Base-by-base conservation (phyloP, 2,113 vertebrate species). In the Oriolus oriolus region DNA sequence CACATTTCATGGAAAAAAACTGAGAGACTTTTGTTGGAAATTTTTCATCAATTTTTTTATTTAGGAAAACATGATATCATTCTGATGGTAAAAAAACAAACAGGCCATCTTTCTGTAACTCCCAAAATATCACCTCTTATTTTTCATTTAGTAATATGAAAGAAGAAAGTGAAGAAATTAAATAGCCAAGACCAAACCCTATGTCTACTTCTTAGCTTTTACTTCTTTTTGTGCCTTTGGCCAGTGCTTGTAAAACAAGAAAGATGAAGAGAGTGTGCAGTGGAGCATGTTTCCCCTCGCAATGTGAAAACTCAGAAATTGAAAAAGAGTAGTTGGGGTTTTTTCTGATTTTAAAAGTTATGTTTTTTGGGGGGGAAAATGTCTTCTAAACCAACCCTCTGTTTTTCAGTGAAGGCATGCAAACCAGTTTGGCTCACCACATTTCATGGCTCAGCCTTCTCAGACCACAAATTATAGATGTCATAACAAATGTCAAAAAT, bases 61-160 rank as follows among this genome's bases (percentile, higher is more conserved):
- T 97, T 96, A 90, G 96, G 96, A 96, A 97, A 96, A 90, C 50
- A 96, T 97, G 89, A 95, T 96, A 97, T 96, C 96, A 95, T 95
- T 92, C 89, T 84, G 86, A 95, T 95, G 89, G 91, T 84, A 95
- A 96, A 73, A 95, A 95, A 92, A 92, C 86, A 95, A 95, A 95
- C 69, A 71, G 52, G 77, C 84, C 84, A 96, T 64, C 73, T 96
- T 94, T 97, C 86, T 97, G 89, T 84, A 84, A 71, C 42, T 93
- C 80, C 44, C 84, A 87, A 95, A 97, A 95, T 95, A 95, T 71
- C 84, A 87, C 35, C 76, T 95, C 71, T 28, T 95, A 93, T 93
- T 95, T 95, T 96, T 97, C 56, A 71, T 91, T 89, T 70, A 31
- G 33, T 60, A 92, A 93, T 57, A 86, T 80, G 74, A 93, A 96